Base-by-base conservation (phyloP, 2,113 vertebrate species). In the Sitta europaea region DNA sequence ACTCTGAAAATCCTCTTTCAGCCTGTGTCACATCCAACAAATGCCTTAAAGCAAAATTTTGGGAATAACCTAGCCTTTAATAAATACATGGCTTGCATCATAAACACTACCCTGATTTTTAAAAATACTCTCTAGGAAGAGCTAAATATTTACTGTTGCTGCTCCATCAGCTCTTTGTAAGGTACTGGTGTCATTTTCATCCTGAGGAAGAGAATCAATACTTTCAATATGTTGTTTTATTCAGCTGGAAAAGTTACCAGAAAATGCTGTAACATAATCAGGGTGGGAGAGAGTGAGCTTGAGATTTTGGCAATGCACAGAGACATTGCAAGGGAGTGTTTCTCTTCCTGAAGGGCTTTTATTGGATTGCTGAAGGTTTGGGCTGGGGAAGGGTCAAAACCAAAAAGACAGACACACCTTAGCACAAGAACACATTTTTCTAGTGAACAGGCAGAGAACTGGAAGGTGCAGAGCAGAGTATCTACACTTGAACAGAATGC, bases 341-440 rank as follows among this genome's bases (percentile, higher is more conserved):
- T 51, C 55, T 71, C 27, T 19, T 1, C 0, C 3, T 57, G 89
- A 80, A 50, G 19, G 47, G 21, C 16, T 66, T 83, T 5, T 18
- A 18, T 7, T 20, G 36, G 10, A 27, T 16, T 53, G 31, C 42
- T 68, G 36, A 42, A 55, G 55, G 29, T 50, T 70, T 2, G 12
- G 40, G 19, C 20, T 6, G 5, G 5, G 8, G 8, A 2, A 11
- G 7, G 3, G 4, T 8, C 11, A 31, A 31, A 68, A 36, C 5
- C 21, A 47, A 10, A 42, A 42, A 12, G 6, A 2, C 23, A 63
- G 51, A 53, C 36, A 68, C n/a, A n/a, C 3, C 31, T 66, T 2
- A 48, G 19, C n/a, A 50, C 16, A 47, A 43, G 14, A 33, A 22
- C 22, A 38, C 5, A 3, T 74, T 86, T 75, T 57, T 22, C 35